These are phyloP conservation scores for Ceyx cyanopectus DNA, from an alignment of 2,113 vertebrate genomes.

Conservation along the genomic window DNA sequence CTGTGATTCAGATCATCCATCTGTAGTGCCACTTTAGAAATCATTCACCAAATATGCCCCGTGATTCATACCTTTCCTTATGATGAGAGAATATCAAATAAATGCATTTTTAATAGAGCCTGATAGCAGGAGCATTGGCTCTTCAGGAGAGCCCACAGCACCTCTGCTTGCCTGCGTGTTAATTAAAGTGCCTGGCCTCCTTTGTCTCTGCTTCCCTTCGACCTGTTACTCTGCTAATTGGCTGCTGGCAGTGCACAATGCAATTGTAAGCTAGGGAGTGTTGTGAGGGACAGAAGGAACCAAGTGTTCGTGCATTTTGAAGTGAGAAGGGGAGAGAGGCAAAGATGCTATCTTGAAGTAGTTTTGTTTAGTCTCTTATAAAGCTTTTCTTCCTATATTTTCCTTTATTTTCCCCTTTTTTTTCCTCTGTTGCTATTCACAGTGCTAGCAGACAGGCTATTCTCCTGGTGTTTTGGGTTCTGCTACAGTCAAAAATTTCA, in stretches of 20 bases:
- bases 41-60: constrained; percentile 44
- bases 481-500: not conserved
- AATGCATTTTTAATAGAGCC: constrained; percentile 62
- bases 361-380: not conserved
- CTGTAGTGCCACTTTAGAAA: constrained; percentile 42
- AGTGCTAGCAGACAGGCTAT: not conserved
- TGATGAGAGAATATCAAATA: constrained; percentile 46
- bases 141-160: not conserved
- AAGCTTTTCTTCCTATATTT: not conserved
- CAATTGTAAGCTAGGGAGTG: not conserved
- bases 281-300: not conserved
- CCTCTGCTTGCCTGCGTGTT: constrained; percentile 15
- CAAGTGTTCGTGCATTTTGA: fast-evolving
- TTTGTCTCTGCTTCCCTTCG: constrained; percentile 34
- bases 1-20: constrained; percentile 21
- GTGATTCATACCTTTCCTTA: constrained; percentile 39
- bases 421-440: not conserved
- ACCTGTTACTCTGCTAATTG: constrained; percentile 48
- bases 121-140: constrained; percentile 20
- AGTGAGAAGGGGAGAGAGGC: not conserved
- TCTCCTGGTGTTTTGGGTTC: not conserved
- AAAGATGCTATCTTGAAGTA: not conserved
- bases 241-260: constrained; percentile 41
- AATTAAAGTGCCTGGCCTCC: constrained; percentile 48
- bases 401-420: not conserved